These are phyloP conservation scores for Macrostomum cliftonense DNA, from an alignment of 2,888 invertebrate genomes.

Conservation along the genomic window DNA sequence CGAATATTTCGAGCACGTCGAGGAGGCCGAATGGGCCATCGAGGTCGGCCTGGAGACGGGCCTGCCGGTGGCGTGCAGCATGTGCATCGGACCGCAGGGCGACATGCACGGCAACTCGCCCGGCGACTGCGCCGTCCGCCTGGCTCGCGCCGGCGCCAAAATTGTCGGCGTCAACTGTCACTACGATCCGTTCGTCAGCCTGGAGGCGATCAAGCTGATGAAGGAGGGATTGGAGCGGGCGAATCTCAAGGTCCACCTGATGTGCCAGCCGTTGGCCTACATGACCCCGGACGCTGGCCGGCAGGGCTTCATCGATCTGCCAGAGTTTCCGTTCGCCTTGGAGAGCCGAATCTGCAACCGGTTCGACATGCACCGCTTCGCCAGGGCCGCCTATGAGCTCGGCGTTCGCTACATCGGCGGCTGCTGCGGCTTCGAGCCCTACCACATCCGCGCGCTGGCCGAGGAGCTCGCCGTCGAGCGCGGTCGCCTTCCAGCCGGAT, in stretches of 20 bases:
- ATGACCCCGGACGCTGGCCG: slow-evolving; percentile 32
- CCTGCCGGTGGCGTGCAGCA: slow-evolving; percentile 32
- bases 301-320: slow-evolving; percentile 38
- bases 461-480: slow-evolving; percentile 33
- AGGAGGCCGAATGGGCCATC: slow-evolving; percentile 37
- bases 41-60: slow-evolving; percentile 25
- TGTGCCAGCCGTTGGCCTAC: slow-evolving; percentile 29
- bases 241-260: slow-evolving; percentile 26
- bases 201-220: slow-evolving; percentile 28
- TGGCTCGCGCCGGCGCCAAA: slow-evolving; percentile 32
- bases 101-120: slow-evolving; percentile 29
- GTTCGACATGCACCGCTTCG: slow-evolving; percentile 36
- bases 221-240: slow-evolving; percentile 27
- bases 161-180: slow-evolving; percentile 37
- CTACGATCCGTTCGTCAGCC: slow-evolving; percentile 28
- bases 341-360: slow-evolving; percentile 34
- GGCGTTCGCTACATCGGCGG: slow-evolving; percentile 37
- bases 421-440: slow-evolving; percentile 37
- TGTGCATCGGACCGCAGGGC: slow-evolving; percentile 38
- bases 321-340: slow-evolving; percentile 37
- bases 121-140: slow-evolving; percentile 33
- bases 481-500: slow-evolving; percentile 18
- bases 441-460: slow-evolving; percentile 32
- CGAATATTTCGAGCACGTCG: slow-evolving; percentile 37
- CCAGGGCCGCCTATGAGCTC: slow-evolving; percentile 33